These are phyloP conservation scores for Pteria penguin DNA, from an alignment of 2,888 invertebrate species.

Conservation along the genomic window DNA sequence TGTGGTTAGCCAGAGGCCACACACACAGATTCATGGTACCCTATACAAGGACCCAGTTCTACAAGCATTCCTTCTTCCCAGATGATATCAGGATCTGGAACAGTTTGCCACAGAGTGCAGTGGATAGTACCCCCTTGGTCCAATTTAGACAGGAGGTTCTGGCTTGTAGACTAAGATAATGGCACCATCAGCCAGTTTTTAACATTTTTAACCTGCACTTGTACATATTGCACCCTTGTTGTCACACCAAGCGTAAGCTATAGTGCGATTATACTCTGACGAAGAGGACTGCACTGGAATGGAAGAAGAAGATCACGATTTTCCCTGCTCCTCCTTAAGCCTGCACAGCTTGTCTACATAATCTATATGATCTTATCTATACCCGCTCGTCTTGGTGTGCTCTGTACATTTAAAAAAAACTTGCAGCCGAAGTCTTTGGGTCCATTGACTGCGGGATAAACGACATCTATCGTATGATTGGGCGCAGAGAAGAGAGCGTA, in stretches of 20 bases:
- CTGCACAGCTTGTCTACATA: background rate
- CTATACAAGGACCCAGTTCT: background rate
- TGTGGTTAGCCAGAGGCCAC: background rate
- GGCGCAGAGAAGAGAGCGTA: background rate
- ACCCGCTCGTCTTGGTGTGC: background rate
- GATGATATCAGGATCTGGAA: slow-evolving; percentile 10
- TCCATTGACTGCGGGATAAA: background rate
- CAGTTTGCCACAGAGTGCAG: background rate
- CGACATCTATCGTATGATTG: background rate
- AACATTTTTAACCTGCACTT: too few species aligned
- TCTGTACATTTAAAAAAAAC: background rate
- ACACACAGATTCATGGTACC: background rate
- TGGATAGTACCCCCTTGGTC: background rate
- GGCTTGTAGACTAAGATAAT: background rate
- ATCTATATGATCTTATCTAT: background rate
- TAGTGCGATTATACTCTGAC: too few species aligned
- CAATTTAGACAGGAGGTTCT: slow-evolving; percentile 3
- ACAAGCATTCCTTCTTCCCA: slow-evolving; percentile 11
- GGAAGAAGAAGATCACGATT: too few species aligned
- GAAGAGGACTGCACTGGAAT: too few species aligned
- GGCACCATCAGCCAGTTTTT: background rate
- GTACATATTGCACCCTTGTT: too few species aligned
- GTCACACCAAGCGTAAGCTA: too few species aligned
- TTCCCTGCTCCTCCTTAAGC: background rate
- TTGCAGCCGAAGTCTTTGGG: background rate